Evolutionary conservation across 2,888 invertebrate genomes (phyloP), one percentile per base, ranked within the genome.

Genomic region (Drosophila putrida): DNA sequence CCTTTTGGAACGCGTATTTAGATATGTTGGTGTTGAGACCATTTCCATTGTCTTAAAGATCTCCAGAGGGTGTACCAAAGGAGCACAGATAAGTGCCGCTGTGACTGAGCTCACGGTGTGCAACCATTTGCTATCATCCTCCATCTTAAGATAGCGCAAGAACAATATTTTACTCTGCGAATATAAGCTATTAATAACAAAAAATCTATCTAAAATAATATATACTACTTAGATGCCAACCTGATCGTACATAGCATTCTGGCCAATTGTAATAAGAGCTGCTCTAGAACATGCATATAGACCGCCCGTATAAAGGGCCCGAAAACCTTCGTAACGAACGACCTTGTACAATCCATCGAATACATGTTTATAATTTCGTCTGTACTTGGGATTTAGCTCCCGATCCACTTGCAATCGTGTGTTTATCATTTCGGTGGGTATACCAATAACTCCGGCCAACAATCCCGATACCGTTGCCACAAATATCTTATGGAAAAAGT

Each of bases 181-280:
- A 28, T 5, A n/a, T 6, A 10, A 39, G 11, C 11, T 8, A 33
- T n/a, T 41, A 20, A 10, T 9, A 2, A n/a, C 47, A 11, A 8
- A 1, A 35, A 8, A 49, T 11, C 5, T 15, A 28, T 6, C 5
- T 6, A 5, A 31, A 15, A 20, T 3, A 3, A 28, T 33, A 31
- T 1, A 28, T 13, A 10, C n/a, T 11, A n/a, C n/a, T n/a, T n/a
- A 10, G 2, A 11, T 31, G 11, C 51, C 57, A n/a, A 80, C 78
- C 78, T 82, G 82, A 69, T 80, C 79, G 31, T 82, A 80, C 13
- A 67, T 33, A 0, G 79, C 79, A 65, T 67, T 75, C 28, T 80
- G 79, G 10, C 82, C 69, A 20, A 81, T 49, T 2, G 62, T 70
- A 8, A 46, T 2, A 4, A 75, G 6, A 0, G 57, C 61, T 6